Conservation (phyloP, 2,888 invertebrate genomes). For the Anorthoa munda region DNA sequence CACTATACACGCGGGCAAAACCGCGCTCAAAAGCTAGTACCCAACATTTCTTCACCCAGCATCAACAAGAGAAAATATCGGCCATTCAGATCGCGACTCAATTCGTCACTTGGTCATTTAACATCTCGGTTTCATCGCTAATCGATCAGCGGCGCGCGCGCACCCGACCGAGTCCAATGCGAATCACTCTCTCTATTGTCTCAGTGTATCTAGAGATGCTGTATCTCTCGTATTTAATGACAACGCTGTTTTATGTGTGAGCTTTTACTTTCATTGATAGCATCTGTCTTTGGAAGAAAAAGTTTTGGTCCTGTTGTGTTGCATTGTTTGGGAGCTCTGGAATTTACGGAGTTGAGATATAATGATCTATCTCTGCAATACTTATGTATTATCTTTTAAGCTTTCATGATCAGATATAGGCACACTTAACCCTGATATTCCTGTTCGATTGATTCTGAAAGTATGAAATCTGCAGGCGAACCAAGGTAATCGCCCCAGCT, state of each 20-base stretch:
- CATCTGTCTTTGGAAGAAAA: slow-evolving; percentile 28
- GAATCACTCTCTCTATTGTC: slow-evolving; percentile 84
- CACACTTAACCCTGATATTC: background rate
- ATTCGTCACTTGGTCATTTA: slow-evolving; percentile 71
- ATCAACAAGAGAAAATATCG: slow-evolving; percentile 47
- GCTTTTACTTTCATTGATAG: slow-evolving; percentile 78
- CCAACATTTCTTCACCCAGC: slow-evolving; percentile 10
- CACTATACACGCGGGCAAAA: background rate
- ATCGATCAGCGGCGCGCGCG: slow-evolving; percentile 78
- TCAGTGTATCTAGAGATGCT: slow-evolving; percentile 78
- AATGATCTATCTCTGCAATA: background rate
- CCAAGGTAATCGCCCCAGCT: too few species aligned
- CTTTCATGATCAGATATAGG: background rate
- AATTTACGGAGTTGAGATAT: background rate
- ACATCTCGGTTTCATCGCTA: slow-evolving; percentile 78
- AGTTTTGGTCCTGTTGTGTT: slow-evolving; percentile 5
- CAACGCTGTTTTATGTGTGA: slow-evolving; percentile 70
- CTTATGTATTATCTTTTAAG: background rate
- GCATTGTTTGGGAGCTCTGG: background rate
- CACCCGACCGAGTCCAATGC: slow-evolving; percentile 67
- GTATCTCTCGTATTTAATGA: slow-evolving; percentile 75
- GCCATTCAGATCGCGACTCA: slow-evolving; percentile 33
- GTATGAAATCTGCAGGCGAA: too few species aligned
- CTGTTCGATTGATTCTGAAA: too few species aligned
- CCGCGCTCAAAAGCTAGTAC: background rate